Evolutionary conservation across 2,113 vertebrate genomes (phyloP).

Genomic region (Psilopogon haemacephalus): DNA sequence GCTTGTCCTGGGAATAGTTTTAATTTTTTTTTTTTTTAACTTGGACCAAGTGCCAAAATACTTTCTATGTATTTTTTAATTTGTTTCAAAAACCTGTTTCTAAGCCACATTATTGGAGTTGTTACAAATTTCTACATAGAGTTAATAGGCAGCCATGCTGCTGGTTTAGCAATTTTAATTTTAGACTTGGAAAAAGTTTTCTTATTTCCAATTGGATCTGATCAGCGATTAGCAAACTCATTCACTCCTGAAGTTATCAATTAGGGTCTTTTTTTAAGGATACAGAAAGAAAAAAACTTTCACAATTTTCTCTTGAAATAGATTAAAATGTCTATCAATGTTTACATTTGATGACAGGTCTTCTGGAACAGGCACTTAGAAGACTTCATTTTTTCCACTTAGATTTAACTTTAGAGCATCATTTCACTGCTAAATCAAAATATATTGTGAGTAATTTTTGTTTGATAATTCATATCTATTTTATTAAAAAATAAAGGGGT

Average conservation of each 20-base stretch:
- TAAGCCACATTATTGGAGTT: not conserved
- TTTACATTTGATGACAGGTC: not conserved
- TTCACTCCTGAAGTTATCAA: not conserved
- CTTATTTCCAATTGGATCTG: not conserved
- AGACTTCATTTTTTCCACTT: not conserved
- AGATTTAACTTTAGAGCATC: not conserved
- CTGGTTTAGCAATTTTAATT: not conserved
- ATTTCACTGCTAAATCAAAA: not conserved
- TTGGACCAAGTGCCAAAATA: not conserved
- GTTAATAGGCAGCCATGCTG: not conserved
- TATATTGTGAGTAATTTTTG: not conserved
- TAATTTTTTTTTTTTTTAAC: not conserved
- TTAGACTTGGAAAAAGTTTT: not conserved
- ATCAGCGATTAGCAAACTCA: not conserved
- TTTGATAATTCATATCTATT: not conserved
- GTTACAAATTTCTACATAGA: not conserved
- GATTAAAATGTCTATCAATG: not conserved
- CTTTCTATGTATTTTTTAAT: not conserved
- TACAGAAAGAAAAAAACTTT: accelerated
- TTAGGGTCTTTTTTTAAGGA: not conserved
- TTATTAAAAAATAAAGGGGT: not conserved
- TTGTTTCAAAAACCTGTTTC: not conserved
- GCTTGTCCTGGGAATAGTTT: not conserved
- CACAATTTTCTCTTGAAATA: not conserved
- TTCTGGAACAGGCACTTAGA: not conserved